Base-by-base conservation (phyloP, 2,113 vertebrate species). In the Thalassarche chlororhynchos region DNA sequence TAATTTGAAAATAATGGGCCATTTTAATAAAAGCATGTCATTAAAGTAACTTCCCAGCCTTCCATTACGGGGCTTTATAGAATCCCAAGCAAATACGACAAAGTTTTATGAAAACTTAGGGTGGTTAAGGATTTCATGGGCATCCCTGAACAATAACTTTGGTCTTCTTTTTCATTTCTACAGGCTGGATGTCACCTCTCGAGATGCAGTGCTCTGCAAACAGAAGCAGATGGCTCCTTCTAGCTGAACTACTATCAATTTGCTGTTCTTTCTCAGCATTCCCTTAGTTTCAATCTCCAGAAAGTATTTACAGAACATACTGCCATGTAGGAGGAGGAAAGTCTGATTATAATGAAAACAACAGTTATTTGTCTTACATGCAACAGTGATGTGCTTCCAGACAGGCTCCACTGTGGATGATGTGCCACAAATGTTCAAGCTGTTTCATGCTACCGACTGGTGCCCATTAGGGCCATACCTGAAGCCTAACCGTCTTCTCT, bases 141-240 rank as follows among this genome's bases (percentile, higher is more conserved):
- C 81, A 85, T 36, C 9, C 42, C 77, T 84, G 32, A 87, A 79
- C 46, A 95, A 15, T 20, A 84, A 85, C 29, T 79, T 66, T 4
- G 3, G 44, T 44, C 10, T 4, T 77, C 68, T 57, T 69, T 62
- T 85, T 85, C 62, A 40, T 84, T 91, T 71, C 72, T 64, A 8
- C 31, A 71, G 57, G 57, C 58, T 89, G 85, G 87, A 70, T 95
- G 51, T 51, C 85, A 80, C 78, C 47, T 87, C 72, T 84, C 2
- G 0, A 85, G 85, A 79, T 36, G n/a, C 70, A 77, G 42, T 42
- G 69, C 68, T 62, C 93, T 64, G 46, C 60, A 89, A 84, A 95
- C 65, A 96, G 91, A 68, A 96, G 79, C 94, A 97, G 85, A 96
- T 93, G 95, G 90, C 28, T 97, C 72, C 90, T 95, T 95, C 78